Percentiles rank a stretch among this genome's conserved stretches.
Conservation (phyloP, 2,797 vertebrate species). For the Tragelaphus oryx region DNA sequence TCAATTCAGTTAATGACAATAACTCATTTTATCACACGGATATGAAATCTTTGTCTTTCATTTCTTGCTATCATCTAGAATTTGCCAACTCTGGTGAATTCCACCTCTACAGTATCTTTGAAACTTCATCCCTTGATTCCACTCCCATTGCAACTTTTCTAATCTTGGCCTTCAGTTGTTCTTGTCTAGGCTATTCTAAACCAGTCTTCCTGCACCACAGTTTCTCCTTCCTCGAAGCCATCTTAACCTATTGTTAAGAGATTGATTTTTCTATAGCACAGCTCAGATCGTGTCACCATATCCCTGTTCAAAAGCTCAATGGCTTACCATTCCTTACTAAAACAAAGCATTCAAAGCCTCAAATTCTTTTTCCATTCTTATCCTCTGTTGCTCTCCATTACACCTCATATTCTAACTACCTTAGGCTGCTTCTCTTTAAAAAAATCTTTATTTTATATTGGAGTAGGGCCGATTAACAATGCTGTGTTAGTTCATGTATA, state of each 20-base stretch:
- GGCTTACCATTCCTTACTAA: conserved; percentile 4
- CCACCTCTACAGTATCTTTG: background rate
- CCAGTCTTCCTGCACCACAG: background rate
- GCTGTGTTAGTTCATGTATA: background rate
- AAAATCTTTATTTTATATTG: background rate
- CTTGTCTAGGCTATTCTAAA: background rate
- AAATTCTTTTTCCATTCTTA: background rate
- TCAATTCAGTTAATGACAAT: background rate
- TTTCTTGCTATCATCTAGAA: background rate
- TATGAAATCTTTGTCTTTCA: background rate
- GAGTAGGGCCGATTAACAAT: background rate
- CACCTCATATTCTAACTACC: background rate
- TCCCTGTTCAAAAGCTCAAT: background rate
- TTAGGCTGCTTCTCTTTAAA: background rate
- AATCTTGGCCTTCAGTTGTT: background rate
- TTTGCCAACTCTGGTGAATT: background rate
- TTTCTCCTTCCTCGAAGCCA: background rate
- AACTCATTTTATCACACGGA: background rate
- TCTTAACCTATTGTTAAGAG: background rate
- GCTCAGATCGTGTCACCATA: background rate
- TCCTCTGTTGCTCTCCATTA: background rate
- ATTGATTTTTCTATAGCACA: background rate
- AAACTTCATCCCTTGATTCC: background rate
- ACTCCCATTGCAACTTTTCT: background rate
- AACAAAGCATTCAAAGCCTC: background rate